Evolutionary conservation across 2,113 vertebrate species (phyloP).

Genomic region (Chionis minor): DNA sequence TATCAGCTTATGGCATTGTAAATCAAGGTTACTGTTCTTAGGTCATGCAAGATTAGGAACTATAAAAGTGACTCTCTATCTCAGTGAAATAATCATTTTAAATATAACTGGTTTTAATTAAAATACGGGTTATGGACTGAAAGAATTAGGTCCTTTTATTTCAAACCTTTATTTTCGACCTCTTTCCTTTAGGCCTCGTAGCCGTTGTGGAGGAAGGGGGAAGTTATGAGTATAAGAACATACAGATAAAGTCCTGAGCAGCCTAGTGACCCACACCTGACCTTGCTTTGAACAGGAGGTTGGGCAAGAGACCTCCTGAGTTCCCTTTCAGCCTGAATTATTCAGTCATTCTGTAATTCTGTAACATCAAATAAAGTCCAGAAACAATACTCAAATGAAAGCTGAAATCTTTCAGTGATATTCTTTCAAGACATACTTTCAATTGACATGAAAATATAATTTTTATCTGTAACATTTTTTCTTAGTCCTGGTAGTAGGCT

Average conservation of each 20-base stretch:
- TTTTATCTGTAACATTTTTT: neutral
- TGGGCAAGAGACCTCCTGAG: neutral
- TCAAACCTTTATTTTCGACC: neutral
- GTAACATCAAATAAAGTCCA: neutral
- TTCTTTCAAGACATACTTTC: neutral
- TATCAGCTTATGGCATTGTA: conserved; percentile 8
- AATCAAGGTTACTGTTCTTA: conserved; percentile 34
- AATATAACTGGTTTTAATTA: conserved; percentile 24
- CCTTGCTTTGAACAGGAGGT: neutral
- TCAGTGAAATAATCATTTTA: conserved; percentile 16
- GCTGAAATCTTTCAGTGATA: neutral
- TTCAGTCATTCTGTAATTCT: neutral
- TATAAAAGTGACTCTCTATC: conserved; percentile 24
- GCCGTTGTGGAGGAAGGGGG: neutral
- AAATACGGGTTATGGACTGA: neutral
- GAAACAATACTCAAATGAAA: neutral
- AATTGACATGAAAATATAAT: neutral
- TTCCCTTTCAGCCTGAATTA: neutral
- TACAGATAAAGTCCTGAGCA: neutral
- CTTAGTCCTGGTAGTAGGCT: neutral
- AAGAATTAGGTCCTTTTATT: neutral
- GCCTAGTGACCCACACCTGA: neutral
- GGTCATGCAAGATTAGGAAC: conserved; percentile 11
- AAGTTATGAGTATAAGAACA: neutral
- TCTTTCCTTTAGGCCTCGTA: neutral